phyloP scores from a whole-genome alignment of 2,113 vertebrate species.

The Formicarius rufipectus region DNA sequence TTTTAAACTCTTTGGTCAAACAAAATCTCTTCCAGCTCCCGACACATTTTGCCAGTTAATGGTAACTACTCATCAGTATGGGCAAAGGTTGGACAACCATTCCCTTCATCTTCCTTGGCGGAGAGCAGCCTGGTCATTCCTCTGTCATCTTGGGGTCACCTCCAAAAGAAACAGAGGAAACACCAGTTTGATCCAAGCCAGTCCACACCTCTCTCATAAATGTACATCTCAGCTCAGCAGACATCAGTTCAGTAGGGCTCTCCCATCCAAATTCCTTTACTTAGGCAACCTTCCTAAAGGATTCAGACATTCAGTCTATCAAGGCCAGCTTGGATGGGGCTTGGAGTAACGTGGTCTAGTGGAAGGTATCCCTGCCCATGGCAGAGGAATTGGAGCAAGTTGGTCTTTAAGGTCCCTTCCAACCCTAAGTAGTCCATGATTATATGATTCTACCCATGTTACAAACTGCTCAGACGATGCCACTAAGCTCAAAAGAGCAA shows the following conservation, averaged over 20 bases:
- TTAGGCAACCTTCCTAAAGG: background rate
- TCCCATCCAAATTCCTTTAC: background rate
- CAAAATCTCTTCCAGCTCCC: background rate
- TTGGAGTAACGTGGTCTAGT: background rate
- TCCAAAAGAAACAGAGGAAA: background rate
- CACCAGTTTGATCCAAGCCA: background rate
- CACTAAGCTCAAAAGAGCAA: background rate
- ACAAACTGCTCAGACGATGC: background rate
- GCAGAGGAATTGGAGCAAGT: too few relatives aligned
- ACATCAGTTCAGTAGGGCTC: background rate
- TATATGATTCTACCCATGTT: rapidly evolving
- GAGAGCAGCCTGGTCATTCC: background rate
- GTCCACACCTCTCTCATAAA: background rate
- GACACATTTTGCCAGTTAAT: background rate
- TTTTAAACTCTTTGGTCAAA: conserved; percentile 23
- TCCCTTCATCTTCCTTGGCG: background rate
- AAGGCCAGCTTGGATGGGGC: background rate
- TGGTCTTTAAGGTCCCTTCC: background rate
- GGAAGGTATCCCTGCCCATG: background rate
- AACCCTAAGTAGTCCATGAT: background rate
- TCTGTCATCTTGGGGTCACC: background rate
- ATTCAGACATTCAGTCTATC: rapidly evolving
- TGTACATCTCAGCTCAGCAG: background rate
- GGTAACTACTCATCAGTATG: background rate
- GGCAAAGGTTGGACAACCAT: background rate